A percentile compares a stretch with the other conserved stretches of the same genome.
Evolutionary conservation across 1,140 invertebrate genomes (phyloP).

Genomic region (Procambarus clarkii): DNA sequence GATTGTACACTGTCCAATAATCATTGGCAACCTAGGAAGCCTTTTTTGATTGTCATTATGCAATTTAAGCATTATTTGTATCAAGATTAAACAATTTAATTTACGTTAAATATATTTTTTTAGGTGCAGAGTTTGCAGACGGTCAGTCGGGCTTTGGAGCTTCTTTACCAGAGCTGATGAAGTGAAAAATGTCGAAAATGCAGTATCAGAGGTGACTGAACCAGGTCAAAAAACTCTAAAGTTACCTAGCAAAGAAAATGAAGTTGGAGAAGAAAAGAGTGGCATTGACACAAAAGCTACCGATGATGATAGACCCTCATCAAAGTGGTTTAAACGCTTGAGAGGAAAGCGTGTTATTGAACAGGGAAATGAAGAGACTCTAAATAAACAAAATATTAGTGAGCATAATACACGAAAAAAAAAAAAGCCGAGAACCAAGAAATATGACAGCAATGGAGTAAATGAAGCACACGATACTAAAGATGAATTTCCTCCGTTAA

Average conservation of each 20-base stretch:
- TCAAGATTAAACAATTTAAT: too few relatives aligned
- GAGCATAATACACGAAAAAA: background rate
- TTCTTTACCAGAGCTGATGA: conserved; percentile 33
- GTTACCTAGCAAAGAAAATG: background rate
- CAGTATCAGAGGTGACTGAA: background rate
- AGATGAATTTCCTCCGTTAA: background rate
- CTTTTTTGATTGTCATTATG: too few relatives aligned
- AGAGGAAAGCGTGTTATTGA: background rate
- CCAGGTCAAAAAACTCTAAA: background rate
- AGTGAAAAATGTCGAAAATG: background rate
- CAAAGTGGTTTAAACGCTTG: background rate
- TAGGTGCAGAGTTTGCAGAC: conserved; percentile 38
- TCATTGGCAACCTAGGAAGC: too few relatives aligned
- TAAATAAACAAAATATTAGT: background rate
- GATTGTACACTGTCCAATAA: too few relatives aligned
- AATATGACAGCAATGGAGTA: background rate
- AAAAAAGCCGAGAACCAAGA: background rate
- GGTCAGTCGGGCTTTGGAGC: conserved; percentile 26
- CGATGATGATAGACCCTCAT: background rate
- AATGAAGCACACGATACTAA: background rate
- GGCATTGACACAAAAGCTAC: background rate
- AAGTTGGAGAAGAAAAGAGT: background rate
- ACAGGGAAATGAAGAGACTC: background rate
- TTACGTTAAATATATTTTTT: background rate
- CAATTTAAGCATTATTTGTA: too few relatives aligned